Evolutionary conservation across 1,140 invertebrate genomes (phyloP).

Genomic region (Drosophila punjabiensis): DNA sequence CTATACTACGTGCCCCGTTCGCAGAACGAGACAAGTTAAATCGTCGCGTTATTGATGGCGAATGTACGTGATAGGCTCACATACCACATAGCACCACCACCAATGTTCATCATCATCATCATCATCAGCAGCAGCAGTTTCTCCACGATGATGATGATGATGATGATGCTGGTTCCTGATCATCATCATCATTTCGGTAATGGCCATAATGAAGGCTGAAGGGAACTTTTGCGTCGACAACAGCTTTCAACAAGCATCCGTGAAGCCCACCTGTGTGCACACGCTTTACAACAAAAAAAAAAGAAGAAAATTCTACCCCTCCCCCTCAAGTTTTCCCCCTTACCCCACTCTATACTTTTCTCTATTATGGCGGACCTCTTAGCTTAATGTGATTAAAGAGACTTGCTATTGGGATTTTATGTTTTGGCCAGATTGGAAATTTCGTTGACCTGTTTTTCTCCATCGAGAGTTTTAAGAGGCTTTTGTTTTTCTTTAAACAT

Average conservation of each 20-base stretch:
- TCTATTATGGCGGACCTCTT: constrained; percentile 34
- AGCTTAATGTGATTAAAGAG: constrained; percentile 49
- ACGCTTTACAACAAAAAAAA: constrained; percentile 57
- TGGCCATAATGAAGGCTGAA: constrained; percentile 47
- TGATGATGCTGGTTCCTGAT: constrained; percentile 42
- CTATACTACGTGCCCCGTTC: constrained; percentile 64
- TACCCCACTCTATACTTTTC: background rate
- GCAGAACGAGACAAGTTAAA: constrained; percentile 80
- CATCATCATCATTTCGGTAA: constrained; percentile 51
- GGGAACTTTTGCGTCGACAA: constrained; percentile 61
- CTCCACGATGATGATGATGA: constrained; percentile 44
- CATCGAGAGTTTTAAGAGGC: background rate
- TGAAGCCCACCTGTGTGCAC: constrained; percentile 64
- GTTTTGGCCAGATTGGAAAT: constrained; percentile 43
- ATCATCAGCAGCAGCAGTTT: background rate
- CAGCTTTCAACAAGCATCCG: constrained; percentile 69
- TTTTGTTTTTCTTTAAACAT: background rate
- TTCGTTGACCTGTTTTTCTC: constrained; percentile 33
- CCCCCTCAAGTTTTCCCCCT: background rate
- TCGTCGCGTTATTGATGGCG: constrained; percentile 83
- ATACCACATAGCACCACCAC: constrained; percentile 39
- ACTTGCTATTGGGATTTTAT: constrained; percentile 38
- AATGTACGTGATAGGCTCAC: constrained; percentile 83
- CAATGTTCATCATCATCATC: constrained; percentile 31
- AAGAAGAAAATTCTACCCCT: constrained; percentile 19